Conservation (phyloP, 2,888 invertebrate genomes). For the Cosmorhoe ocellata region DNA sequence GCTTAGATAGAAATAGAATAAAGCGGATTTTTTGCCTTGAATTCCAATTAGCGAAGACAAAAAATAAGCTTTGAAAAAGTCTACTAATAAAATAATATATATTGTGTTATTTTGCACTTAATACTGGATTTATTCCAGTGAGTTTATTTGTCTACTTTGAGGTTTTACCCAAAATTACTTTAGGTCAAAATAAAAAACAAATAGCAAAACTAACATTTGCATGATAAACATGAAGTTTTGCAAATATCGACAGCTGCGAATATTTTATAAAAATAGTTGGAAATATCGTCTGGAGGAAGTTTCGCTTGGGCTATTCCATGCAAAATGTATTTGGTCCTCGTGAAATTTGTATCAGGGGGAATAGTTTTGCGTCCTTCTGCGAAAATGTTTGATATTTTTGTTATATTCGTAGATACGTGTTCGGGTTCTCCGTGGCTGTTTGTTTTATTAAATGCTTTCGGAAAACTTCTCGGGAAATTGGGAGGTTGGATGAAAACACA, state of each 20-base stretch:
- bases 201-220: conserved; percentile 4
- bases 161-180: no score
- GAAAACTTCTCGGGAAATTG: conserved; percentile 27
- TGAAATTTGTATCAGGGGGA: conserved; percentile 61
- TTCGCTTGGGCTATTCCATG: conserved; percentile 58
- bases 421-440: conserved; percentile 27
- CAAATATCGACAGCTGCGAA: conserved; percentile 36
- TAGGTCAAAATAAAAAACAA: neutral
- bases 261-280: conserved; percentile 52
- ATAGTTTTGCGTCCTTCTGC: conserved; percentile 52
- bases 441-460: conserved; percentile 35
- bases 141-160: no score
- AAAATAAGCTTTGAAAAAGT: no score
- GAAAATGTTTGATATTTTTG: conserved; percentile 56
- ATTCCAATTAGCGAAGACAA: no score
- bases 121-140: no score
- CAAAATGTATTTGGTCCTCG: conserved; percentile 70
- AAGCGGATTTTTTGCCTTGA: no score
- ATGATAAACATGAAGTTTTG: conserved; percentile 14
- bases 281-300: conserved; percentile 47
- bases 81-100: no score
- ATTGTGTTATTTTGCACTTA: no score
- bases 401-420: conserved; percentile 40
- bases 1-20: no score
- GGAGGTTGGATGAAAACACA: conserved; percentile 17